Base-by-base conservation (phyloP, 2,113 vertebrate species). In the Paralichthys olivaceus region DNA sequence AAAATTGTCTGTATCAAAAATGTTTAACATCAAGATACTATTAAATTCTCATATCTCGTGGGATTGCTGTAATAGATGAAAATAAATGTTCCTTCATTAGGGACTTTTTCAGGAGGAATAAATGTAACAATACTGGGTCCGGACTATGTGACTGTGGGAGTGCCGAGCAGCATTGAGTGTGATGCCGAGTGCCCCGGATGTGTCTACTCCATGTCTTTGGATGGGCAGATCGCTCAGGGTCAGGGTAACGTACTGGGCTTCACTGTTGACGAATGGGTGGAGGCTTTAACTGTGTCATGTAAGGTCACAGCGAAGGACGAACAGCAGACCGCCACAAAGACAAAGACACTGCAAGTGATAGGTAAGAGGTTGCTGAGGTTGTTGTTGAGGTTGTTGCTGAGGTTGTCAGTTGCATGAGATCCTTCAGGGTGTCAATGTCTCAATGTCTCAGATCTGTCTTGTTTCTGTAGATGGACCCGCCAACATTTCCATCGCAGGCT, bases 311-410 rank as follows among this genome's bases (percentile, higher is more conserved):
- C 65, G 1, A 23, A 45, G 0, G 0, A 12, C 4, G 45, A n/a
- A 0, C 5, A 17, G 34, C 4, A 1, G 7, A 69, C 13, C 9
- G 56, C 56, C 17, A 83, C 23, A 0, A 1, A 49, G 5, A 78
- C 65, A 8, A 90, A 84, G 78, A 57, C n/a, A 7, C 9, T 92
- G 20, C 78, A 69, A 32, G 75, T 91, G 23, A 76, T 92, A 47
- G 91, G 90, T 89, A 67, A 49, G 37, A 23, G 14, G 29, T 11
- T 1, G 49, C 11, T n/a, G 49, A 14, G n/a, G n/a, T n/a, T n/a
- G n/a, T n/a, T n/a, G n/a, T n/a, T n/a, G n/a, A 7, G 7, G 7
- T 7, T 34, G 32, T n/a, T n/a, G n/a, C n/a, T n/a, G n/a, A n/a
- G n/a, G n/a, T 47, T 5, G 43, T 19, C 43, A 47, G 40, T 15